A percentile compares a stretch with the other conserved stretches of the same genome.
Evolutionary conservation across 2,888 invertebrate genomes (phyloP).

Genomic region (Lasioglossum figueresi): DNA sequence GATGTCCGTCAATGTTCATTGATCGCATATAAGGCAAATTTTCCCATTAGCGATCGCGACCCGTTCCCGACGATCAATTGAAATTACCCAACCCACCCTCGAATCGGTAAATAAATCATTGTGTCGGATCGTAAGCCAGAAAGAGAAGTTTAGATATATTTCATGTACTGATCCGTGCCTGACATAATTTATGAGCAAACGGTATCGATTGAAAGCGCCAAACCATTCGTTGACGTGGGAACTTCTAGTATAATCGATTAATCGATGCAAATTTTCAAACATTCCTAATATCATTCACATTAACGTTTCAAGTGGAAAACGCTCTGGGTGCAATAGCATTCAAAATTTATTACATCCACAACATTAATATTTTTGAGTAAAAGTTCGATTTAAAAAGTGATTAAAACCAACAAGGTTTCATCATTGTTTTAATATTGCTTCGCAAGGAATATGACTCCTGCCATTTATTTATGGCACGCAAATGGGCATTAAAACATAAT

Average conservation of each 20-base stretch:
- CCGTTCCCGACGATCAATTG: neutral
- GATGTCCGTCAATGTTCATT: slow-evolving; percentile 2
- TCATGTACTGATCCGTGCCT: neutral
- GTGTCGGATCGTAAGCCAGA: neutral
- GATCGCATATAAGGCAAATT: slow-evolving; percentile 24
- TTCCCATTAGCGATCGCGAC: neutral
- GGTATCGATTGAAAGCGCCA: neutral
- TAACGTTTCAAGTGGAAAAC: neutral
- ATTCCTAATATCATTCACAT: neutral
- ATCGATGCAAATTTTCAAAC: neutral
- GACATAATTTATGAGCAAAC: neutral
- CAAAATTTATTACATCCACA: neutral
- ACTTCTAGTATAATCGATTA: neutral
- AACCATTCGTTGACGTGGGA: neutral
- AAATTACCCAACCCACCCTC: neutral
- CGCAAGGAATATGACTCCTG: neutral
- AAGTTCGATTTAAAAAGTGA: too few relatives aligned
- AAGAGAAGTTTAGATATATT: neutral
- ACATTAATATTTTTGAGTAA: neutral
- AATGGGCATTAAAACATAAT: neutral
- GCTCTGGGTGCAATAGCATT: neutral
- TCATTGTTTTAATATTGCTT: neutral
- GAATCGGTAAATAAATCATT: neutral
- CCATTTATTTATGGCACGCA: neutral
- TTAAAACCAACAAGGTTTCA: too few relatives aligned